A percentile compares a stretch with the other conserved stretches of the same genome.
Evolutionary conservation across 2,888 invertebrate species (phyloP).

Genomic region (Euproctis similis): DNA sequence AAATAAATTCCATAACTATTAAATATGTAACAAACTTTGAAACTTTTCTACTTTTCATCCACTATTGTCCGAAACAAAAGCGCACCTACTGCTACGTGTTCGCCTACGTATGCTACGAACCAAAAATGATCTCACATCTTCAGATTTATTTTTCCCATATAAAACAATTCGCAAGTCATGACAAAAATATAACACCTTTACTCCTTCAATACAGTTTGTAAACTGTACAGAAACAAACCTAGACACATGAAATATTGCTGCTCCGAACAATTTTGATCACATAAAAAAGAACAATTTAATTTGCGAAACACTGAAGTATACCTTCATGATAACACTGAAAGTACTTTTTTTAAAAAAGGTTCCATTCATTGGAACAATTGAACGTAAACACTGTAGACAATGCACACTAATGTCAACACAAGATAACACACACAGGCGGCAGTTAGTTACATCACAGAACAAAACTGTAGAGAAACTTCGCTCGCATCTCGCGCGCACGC

Average conservation of each 20-base stretch:
- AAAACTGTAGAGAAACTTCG: slow-evolving; percentile 44
- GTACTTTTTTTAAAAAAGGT: slow-evolving; percentile 16
- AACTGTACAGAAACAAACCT: too few relatives aligned
- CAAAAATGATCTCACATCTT: too few relatives aligned
- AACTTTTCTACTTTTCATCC: too few relatives aligned
- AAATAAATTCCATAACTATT: too few relatives aligned
- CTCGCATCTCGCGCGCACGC: slow-evolving; percentile 12
- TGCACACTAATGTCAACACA: slow-evolving; percentile 33
- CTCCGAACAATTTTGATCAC: neutral
- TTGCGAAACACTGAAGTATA: slow-evolving; percentile 1
- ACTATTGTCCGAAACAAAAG: too few relatives aligned
- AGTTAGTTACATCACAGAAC: slow-evolving; percentile 39
- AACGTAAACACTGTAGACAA: slow-evolving; percentile 52
- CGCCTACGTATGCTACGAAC: too few relatives aligned
- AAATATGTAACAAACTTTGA: too few relatives aligned
- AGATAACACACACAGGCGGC: slow-evolving; percentile 29
- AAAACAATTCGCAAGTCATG: slow-evolving; percentile 4
- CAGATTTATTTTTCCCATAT: neutral
- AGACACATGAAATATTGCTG: too few relatives aligned
- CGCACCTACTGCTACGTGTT: too few relatives aligned
- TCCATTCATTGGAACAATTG: slow-evolving; percentile 25
- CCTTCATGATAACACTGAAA: slow-evolving; percentile 8
- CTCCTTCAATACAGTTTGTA: too few relatives aligned
- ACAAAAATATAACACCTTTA: neutral
- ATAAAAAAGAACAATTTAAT: too few relatives aligned